phyloP scores from a whole-genome alignment of 2,113 vertebrate genomes.

The Ptilonorhynchus violaceus region DNA sequence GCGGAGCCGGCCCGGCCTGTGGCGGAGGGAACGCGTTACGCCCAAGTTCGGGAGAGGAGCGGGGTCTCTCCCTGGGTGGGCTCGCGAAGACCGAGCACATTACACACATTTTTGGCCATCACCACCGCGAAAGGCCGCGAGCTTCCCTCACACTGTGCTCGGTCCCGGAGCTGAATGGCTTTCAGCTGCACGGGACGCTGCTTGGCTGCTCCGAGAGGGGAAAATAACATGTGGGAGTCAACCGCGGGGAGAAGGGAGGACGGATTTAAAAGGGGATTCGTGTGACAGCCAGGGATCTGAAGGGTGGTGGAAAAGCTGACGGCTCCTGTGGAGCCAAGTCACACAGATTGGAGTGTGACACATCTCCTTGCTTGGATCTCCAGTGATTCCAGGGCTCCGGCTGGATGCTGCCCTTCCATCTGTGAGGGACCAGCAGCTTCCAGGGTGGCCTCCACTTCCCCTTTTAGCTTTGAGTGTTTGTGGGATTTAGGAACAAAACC shows the following conservation, averaged over 20 bases:
- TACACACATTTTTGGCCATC: slow-evolving; percentile 63
- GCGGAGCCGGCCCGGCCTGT: neutral
- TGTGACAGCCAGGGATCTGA: neutral
- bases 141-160: slow-evolving; percentile 12
- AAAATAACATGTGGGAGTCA: slow-evolving; percentile 19
- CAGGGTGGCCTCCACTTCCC: neutral
- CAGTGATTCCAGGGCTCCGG: neutral
- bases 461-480: neutral
- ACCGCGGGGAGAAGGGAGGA: neutral
- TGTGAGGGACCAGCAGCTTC: neutral
- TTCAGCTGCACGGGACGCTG: slow-evolving; percentile 39
- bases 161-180: slow-evolving; percentile 32
- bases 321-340: neutral
- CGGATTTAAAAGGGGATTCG: neutral
- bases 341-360: neutral
- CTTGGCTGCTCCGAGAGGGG: slow-evolving; percentile 12
- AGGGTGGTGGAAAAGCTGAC: neutral
- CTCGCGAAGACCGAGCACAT: slow-evolving; percentile 29
- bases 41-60: slow-evolving; percentile 45
- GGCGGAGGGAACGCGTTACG: neutral
- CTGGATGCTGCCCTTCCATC: neutral
- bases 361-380: neutral
- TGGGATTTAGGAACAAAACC: neutral
- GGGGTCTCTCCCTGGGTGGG: slow-evolving; percentile 63
- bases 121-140: slow-evolving; percentile 12